A percentile compares a stretch with the other conserved stretches of the same genome.
phyloP scores from a whole-genome alignment of 2,113 vertebrate species.

The Sciurus niger region DNA sequence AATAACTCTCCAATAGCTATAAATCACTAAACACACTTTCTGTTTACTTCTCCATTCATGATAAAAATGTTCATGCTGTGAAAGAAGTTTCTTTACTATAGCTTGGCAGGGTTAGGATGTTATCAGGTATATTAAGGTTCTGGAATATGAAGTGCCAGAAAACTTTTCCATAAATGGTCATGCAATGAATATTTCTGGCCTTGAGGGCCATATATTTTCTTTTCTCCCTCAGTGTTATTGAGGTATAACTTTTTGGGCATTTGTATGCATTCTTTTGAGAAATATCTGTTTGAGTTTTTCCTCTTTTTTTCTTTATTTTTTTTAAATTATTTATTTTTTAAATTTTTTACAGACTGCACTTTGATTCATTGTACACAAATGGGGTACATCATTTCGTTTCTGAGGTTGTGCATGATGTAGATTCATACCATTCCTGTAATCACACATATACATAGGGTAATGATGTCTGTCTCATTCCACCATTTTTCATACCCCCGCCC shows the following conservation, averaged over 20 bases:
- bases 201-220: neutral
- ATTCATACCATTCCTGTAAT: too few species aligned
- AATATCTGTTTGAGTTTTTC: neutral
- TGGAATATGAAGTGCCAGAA: neutral
- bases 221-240: neutral
- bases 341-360: too few species aligned
- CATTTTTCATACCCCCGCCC: too few species aligned
- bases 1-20: neutral
- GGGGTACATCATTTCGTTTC: too few species aligned
- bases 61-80: neutral
- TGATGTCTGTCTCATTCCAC: too few species aligned
- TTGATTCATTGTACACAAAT: too few species aligned
- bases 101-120: neutral
- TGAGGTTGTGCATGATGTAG: too few species aligned
- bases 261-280: neutral
- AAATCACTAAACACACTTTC: conserved; percentile 19
- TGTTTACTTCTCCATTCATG: neutral
- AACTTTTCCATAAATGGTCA: neutral
- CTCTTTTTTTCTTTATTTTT: neutral
- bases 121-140: neutral
- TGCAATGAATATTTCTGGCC: neutral
- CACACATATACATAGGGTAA: too few species aligned
- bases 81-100: neutral
- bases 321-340: too few species aligned
- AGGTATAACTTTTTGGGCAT: neutral